A percentile compares a stretch with the other conserved stretches of the same genome.
Conservation (phyloP, 2,888 invertebrate species). For the Patella ulyssiponensis region DNA sequence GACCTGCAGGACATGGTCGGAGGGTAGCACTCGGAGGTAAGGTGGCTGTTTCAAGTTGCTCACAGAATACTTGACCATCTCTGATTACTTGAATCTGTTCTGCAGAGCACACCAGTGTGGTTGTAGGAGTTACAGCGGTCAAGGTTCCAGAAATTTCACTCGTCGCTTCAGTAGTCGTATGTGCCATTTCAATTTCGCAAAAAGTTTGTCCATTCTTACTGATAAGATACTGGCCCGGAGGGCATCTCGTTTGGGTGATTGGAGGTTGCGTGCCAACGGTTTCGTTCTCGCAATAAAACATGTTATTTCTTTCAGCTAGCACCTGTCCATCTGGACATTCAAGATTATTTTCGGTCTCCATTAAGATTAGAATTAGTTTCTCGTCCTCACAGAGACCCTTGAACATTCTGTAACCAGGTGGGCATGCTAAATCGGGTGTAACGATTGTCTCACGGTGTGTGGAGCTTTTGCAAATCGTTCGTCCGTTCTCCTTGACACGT, state of each 20-base stretch:
- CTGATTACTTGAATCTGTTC: slow-evolving; percentile 26
- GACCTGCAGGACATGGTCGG: slow-evolving; percentile 32
- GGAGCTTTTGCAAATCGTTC: neutral
- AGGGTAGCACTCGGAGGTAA: neutral
- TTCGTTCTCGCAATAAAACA: neutral
- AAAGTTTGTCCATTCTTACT: no score
- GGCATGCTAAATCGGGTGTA: neutral
- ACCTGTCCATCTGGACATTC: neutral
- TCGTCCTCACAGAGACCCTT: neutral
- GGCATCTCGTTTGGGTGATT: no score
- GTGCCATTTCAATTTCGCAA: no score
- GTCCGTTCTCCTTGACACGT: neutral
- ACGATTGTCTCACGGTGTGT: neutral
- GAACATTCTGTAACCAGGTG: neutral
- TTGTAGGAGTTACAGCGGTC: neutral
- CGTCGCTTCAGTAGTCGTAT: neutral
- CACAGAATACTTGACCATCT: slow-evolving; percentile 27
- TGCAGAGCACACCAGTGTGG: slow-evolving; percentile 27
- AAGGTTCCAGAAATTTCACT: neutral
- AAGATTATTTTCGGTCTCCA: neutral
- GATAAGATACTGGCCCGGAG: no score
- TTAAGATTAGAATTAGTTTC: neutral
- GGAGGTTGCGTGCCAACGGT: no score
- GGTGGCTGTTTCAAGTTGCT: slow-evolving; percentile 9
- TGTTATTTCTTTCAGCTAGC: neutral